phyloP scores from a whole-genome alignment of 2,113 vertebrate species.

The Vanacampus margaritifer region DNA sequence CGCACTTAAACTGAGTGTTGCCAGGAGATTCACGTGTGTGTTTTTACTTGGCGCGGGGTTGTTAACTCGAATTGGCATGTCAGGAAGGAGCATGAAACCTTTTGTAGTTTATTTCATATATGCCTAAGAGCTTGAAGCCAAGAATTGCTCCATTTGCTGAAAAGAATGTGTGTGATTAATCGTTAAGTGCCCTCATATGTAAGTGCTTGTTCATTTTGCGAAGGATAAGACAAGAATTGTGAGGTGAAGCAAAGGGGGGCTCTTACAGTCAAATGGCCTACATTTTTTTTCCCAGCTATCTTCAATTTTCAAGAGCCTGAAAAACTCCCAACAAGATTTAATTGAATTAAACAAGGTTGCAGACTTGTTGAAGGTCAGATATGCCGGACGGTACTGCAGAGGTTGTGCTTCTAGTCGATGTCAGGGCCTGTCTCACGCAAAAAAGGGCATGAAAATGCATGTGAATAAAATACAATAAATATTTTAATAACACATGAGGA shows the following conservation, averaged over 20 bases:
- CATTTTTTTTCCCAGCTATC: slow-evolving; percentile 36
- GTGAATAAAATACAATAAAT: slow-evolving; percentile 13
- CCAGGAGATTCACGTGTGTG: slow-evolving; percentile 15
- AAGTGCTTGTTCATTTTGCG: background rate
- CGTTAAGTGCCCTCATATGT: background rate
- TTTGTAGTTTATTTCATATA: slow-evolving; percentile 52
- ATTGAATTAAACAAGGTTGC: slow-evolving; percentile 46
- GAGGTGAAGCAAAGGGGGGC: background rate
- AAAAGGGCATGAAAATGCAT: background rate
- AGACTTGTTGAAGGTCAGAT: slow-evolving; percentile 42
- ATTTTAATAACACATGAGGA: slow-evolving; percentile 22
- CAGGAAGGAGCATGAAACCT: slow-evolving; percentile 48
- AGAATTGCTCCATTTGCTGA: background rate
- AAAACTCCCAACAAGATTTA: slow-evolving; percentile 34
- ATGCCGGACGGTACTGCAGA: slow-evolving; percentile 18
- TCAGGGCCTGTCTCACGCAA: slow-evolving; percentile 8
- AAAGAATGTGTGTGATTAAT: background rate
- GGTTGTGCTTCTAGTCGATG: slow-evolving; percentile 6
- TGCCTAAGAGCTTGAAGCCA: slow-evolving; percentile 17
- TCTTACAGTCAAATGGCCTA: background rate
- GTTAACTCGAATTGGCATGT: slow-evolving; percentile 35
- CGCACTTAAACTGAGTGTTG: slow-evolving; percentile 10
- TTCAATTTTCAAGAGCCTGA: slow-evolving; percentile 29
- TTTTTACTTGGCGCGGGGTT: slow-evolving; percentile 33
- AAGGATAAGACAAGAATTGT: background rate